Base-by-base conservation (phyloP, 2,888 invertebrate species). In the Temnothorax ravouxi region DNA sequence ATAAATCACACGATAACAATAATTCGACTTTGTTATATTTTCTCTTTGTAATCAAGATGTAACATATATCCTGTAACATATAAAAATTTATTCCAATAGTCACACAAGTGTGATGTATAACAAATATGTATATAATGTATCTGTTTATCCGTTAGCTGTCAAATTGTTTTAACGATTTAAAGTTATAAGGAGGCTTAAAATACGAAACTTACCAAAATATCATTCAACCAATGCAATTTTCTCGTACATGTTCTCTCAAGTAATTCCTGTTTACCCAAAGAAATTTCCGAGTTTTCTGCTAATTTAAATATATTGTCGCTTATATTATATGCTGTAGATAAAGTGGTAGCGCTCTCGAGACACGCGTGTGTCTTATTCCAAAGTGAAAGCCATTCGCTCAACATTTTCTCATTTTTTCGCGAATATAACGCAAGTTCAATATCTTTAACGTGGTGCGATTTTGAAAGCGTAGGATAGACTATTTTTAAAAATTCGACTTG, bases 171-270 rank as follows among this genome's bases (percentile, higher is more conserved):
- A 38, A 11, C 21, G 4, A 76, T 66, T 66, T 67, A 56, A 66
- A 64, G 8, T 38, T 11, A 44, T 54, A 44, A 47, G 3, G 3
- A 67, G n/a, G 38, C 3, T 44, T 54, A 54, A 71, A 59, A 75
- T 25, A 6, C 4, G 5, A 74, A 47, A 86, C 91, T 88, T 89
- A 94, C 94, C 88, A 94, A 86, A 82, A 95, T 91, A 88, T 94
- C 94, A 56, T 83, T 83, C 21, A 94, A 62, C 94, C 94, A 95
- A 85, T 94, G 94, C 15, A 84, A 83, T 77, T 89, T 88, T 25
- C 82, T 91, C 83, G 83, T 90, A 59, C 91, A 84, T 25, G 91
- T 85, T 84, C 95, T 89, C 61, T 90, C 86, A 38, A 92, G 88
- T 44, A 94, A 84, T 86, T 93, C 93, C 83, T 90, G 92, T 61